Evolutionary conservation across 2,113 vertebrate genomes (phyloP).

Genomic region (Muntiacus muntjak): DNA sequence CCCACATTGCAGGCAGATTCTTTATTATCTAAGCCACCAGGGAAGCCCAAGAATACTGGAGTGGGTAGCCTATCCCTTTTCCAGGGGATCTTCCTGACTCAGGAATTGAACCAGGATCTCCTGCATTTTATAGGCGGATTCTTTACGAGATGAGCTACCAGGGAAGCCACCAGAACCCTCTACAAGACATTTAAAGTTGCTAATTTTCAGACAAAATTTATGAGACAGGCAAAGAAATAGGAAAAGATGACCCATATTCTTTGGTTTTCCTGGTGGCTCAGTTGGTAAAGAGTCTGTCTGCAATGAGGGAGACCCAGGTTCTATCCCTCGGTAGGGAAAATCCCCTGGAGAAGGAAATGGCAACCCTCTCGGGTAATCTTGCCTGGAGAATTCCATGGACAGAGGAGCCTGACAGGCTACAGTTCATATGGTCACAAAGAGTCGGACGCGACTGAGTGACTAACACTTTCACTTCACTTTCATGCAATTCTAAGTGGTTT

Average conservation of each 20-base stretch:
- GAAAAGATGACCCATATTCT: not conserved
- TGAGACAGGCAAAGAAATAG: not conserved
- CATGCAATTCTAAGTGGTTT: not conserved
- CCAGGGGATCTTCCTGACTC: not conserved
- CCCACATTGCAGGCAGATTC: not conserved
- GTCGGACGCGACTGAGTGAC: not conserved
- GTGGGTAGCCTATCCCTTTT: not conserved
- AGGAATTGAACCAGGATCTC: not conserved
- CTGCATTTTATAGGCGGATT: not conserved
- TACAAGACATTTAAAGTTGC: not conserved
- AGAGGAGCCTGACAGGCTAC: not conserved
- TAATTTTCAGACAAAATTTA: not conserved
- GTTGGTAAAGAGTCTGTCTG: not conserved
- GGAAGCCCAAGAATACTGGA: not conserved
- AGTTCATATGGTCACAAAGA: not conserved
- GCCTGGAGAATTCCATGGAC: not conserved
- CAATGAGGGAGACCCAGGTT: not conserved
- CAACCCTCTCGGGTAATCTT: not conserved
- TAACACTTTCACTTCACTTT: not conserved
- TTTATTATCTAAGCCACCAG: not conserved
- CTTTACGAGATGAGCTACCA: not conserved
- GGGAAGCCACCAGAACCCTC: not conserved
- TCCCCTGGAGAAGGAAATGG: not conserved
- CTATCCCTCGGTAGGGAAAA: not conserved
- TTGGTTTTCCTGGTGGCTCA: not conserved